Percentiles rank a stretch among this genome's conserved stretches.
These are phyloP conservation scores for Calliopsis andreniformis DNA, from an alignment of 1,140 invertebrate species.

Conservation along the genomic window DNA sequence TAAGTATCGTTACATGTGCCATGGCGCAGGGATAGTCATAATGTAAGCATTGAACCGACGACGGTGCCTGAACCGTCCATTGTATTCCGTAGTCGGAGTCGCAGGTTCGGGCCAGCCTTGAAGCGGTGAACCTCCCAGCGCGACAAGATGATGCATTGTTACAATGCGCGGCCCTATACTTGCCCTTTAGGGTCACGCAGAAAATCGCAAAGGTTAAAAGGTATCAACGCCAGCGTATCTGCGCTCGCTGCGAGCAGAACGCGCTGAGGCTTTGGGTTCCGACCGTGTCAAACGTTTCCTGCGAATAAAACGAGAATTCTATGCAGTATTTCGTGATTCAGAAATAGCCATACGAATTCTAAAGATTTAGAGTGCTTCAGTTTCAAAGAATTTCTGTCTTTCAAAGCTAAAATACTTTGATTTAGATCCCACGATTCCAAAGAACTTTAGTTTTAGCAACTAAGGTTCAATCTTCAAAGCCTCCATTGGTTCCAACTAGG, in stretches of 20 bases:
- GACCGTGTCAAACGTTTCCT: neutral
- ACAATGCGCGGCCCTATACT: slow-evolving; percentile 58
- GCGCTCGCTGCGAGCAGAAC: neutral
- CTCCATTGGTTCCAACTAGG: no score
- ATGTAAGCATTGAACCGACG: slow-evolving; percentile 66
- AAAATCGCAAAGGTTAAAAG: slow-evolving; percentile 66
- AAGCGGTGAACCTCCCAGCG: slow-evolving; percentile 69
- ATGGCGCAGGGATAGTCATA: slow-evolving; percentile 65
- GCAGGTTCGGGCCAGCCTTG: slow-evolving; percentile 65
- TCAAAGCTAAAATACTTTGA: no score
- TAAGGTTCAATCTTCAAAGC: no score
- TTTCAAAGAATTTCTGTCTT: no score
- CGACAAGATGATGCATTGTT: slow-evolving; percentile 73
- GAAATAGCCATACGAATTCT: no score
- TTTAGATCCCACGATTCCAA: no score
- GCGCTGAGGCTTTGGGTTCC: neutral
- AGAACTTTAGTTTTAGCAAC: no score
- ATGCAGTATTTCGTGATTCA: no score
- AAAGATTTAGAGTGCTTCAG: no score
- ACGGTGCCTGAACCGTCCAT: slow-evolving; percentile 66
- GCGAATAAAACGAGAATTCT: no score
- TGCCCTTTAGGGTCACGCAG: slow-evolving; percentile 61
- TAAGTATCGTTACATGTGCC: slow-evolving; percentile 70
- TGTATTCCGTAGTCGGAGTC: slow-evolving; percentile 66
- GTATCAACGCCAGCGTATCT: slow-evolving; percentile 55